Conservation (phyloP, 23 tunicate genomes). For the Botrylloides violaceus region DNA sequence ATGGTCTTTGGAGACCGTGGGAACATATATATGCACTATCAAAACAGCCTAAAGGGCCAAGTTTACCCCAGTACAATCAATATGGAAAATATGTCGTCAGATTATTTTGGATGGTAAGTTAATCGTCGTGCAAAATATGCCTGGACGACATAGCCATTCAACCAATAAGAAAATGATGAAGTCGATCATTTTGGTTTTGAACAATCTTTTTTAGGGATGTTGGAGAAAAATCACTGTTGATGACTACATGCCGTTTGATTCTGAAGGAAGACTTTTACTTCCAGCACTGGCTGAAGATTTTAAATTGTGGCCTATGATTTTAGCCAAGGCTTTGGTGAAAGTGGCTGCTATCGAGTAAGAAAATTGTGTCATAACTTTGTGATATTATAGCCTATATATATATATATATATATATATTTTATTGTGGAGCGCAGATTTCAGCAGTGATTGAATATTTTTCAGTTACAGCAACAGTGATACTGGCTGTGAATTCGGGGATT, state of each 20-base stretch:
- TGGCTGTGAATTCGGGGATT: conserved; percentile 51
- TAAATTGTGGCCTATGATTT: conserved; percentile 83
- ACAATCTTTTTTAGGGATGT: conserved; percentile 36
- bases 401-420: too few relatives aligned
- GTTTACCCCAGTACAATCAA: conserved; percentile 65
- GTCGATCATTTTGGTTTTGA: too few relatives aligned
- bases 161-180: too few relatives aligned
- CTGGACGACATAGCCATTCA: background rate
- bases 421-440: too few relatives aligned
- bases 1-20: conserved; percentile 70
- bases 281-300: conserved; percentile 32
- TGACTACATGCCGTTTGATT: conserved; percentile 70
- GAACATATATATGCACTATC: conserved; percentile 83
- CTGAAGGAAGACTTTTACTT: conserved; percentile 44
- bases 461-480: conserved; percentile 18
- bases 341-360: conserved; percentile 65
- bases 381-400: too few relatives aligned
- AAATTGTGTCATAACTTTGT: background rate
- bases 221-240: conserved; percentile 87
- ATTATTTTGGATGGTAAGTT: conserved; percentile 74
- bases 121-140: background rate
- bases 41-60: conserved; percentile 69
- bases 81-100: conserved; percentile 79
- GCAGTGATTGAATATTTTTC: background rate
- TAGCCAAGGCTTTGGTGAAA: conserved; percentile 77